Evolutionary conservation across 2,113 vertebrate genomes (phyloP).

Genomic region (Hippocampus comes): DNA sequence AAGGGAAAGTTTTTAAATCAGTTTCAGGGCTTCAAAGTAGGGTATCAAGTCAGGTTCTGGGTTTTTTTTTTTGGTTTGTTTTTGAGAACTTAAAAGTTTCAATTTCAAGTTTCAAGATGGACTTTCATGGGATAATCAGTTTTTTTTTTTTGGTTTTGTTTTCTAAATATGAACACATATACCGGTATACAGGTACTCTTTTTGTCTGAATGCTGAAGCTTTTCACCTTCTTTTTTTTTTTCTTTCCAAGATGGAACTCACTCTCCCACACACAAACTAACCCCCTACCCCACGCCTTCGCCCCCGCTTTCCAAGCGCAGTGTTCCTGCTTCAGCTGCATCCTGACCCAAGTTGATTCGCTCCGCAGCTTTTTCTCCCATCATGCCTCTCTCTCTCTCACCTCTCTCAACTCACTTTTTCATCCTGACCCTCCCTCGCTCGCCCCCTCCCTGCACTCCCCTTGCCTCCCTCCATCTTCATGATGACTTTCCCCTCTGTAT

Average conservation of each 20-base stretch:
- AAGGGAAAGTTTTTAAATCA: no score
- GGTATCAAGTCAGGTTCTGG: no score
- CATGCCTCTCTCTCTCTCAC: not conserved
- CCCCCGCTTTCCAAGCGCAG: slow-evolving; percentile 2
- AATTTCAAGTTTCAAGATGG: no score
- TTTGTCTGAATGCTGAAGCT: not conserved
- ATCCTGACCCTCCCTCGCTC: slow-evolving; percentile 4
- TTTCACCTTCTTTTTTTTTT: slow-evolving; percentile 4
- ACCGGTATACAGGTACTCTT: not conserved
- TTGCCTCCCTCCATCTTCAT: slow-evolving; percentile 25
- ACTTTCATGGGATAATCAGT: no score
- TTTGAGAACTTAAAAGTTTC: no score
- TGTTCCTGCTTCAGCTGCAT: slow-evolving; percentile 50
- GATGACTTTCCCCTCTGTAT: slow-evolving; percentile 34
- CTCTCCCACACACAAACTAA: slow-evolving; percentile 3
- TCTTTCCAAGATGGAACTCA: slow-evolving; percentile 21
- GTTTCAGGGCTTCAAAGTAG: no score
- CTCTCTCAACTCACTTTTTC: slow-evolving; percentile 10
- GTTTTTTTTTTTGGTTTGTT: no score
- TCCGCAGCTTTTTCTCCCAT: slow-evolving; percentile 19
- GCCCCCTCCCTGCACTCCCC: slow-evolving; percentile 1
- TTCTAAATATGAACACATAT: not conserved
- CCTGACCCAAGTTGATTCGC: slow-evolving; percentile 17
- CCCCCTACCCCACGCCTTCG: not conserved
- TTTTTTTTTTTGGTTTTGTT: no score